Conservation (phyloP, 2,888 invertebrate genomes). For the Barypeithes pellucidus region DNA sequence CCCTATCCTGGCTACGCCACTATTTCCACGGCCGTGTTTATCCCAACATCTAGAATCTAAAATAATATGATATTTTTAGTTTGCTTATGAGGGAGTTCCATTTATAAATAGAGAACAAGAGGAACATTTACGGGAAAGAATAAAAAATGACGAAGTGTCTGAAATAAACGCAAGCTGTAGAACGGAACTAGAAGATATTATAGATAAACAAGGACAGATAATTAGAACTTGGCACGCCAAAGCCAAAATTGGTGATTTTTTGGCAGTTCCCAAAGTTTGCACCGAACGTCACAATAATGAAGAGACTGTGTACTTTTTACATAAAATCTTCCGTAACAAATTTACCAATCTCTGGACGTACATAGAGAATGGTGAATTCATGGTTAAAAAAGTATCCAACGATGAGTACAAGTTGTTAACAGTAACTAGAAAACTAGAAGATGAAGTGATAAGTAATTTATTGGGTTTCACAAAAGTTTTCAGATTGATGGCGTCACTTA, state of each 20-base stretch:
- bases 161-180: slow-evolving; percentile 64
- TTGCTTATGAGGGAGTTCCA: slow-evolving; percentile 79
- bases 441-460: slow-evolving; percentile 72
- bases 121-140: slow-evolving; percentile 59
- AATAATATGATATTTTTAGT: no score
- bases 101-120: slow-evolving; percentile 77
- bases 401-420: slow-evolving; percentile 63
- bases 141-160: slow-evolving; percentile 65
- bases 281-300: slow-evolving; percentile 69
- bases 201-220: slow-evolving; percentile 65
- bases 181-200: slow-evolving; percentile 53
- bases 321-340: slow-evolving; percentile 74
- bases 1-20: no score
- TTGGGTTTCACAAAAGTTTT: slow-evolving; percentile 81
- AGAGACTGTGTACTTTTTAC: slow-evolving; percentile 74
- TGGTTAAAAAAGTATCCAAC: slow-evolving; percentile 65
- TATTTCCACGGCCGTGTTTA: no score
- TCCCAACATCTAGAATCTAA: no score
- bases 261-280: slow-evolving; percentile 60
- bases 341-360: slow-evolving; percentile 69
- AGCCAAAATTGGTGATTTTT: slow-evolving; percentile 60
- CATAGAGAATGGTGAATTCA: slow-evolving; percentile 65
- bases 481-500: slow-evolving; percentile 73
- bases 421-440: slow-evolving; percentile 70
- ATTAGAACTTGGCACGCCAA: slow-evolving; percentile 67